Conservation (phyloP, 1,140 invertebrate species). For the Drosophila ogumai region DNA sequence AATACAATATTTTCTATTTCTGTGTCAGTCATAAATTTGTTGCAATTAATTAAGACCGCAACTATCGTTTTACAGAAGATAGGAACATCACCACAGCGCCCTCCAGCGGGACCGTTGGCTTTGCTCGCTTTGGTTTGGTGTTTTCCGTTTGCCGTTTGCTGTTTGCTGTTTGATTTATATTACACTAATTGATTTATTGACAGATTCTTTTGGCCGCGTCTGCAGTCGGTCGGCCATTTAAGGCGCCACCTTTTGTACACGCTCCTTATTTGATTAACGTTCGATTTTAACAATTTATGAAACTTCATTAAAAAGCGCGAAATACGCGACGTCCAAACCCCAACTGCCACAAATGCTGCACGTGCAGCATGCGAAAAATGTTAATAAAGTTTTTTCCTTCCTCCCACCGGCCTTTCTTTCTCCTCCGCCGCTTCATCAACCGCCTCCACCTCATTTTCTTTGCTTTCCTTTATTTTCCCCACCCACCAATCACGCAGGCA, state of each 20-base stretch:
- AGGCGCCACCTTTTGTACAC: constrained; percentile 61
- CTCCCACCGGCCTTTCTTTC: constrained; percentile 22
- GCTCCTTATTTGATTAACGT: constrained; percentile 81
- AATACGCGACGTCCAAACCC: constrained; percentile 38
- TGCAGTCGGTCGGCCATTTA: constrained; percentile 76
- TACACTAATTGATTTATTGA: constrained; percentile 81
- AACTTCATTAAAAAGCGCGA: constrained; percentile 75
- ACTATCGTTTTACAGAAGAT: constrained; percentile 56
- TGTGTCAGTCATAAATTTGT: constrained; percentile 72
- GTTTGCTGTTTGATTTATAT: constrained; percentile 72
- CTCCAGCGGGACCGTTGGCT: constrained; percentile 37
- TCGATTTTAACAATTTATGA: constrained; percentile 82
- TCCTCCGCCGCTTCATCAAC: neutral
- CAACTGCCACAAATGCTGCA: constrained; percentile 50
- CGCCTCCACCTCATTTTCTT: constrained; percentile 12
- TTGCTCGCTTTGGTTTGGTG: constrained; percentile 16
- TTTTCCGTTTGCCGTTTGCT: constrained; percentile 18
- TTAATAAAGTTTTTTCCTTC: constrained; percentile 73
- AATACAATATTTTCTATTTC: constrained; percentile 57
- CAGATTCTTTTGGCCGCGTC: constrained; percentile 72
- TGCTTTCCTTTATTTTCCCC: constrained; percentile 4
- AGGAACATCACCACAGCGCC: constrained; percentile 63
- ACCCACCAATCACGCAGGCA: constrained; percentile 21
- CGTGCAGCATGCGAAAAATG: constrained; percentile 81
- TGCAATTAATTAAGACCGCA: constrained; percentile 79